These are phyloP conservation scores for Microvelia longipes DNA, from an alignment of 1,140 invertebrate genomes.

Conservation along the genomic window DNA sequence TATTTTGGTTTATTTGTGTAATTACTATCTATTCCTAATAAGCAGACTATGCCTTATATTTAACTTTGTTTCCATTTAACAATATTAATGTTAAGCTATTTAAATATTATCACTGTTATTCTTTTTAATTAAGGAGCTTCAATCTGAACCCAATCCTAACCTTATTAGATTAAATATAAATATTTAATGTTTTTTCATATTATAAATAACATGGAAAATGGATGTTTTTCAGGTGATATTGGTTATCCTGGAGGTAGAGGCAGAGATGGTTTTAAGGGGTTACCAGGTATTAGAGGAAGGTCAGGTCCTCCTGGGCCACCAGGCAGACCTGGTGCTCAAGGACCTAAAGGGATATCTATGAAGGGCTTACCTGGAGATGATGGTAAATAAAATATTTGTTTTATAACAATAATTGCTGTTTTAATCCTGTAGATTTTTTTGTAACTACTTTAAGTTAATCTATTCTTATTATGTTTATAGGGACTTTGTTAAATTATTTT, in stretches of 20 bases:
- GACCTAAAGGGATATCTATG: constrained; percentile 5
- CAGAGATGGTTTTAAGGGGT: constrained; percentile 52
- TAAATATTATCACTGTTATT: no score
- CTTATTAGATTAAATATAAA: no score
- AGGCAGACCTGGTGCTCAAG: constrained; percentile 42
- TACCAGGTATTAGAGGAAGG: constrained; percentile 55
- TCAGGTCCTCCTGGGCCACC: constrained; percentile 51
- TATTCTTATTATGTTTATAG: not conserved
- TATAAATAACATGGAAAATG: no score
- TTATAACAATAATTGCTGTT: constrained; percentile 21
- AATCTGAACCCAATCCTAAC: no score
- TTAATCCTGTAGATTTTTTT: not conserved
- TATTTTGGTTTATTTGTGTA: no score
- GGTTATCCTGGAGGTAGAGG: constrained; percentile 43
- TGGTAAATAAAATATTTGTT: not conserved
- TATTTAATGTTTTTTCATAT: no score
- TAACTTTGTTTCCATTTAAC: no score
- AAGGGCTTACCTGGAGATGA: constrained; percentile 11
- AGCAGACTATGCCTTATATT: no score
- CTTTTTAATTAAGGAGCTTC: no score
- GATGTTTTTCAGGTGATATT: constrained; percentile 35
- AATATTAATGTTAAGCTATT: no score
- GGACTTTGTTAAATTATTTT: not conserved
- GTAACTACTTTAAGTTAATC: not conserved
- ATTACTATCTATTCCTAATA: no score